These are phyloP conservation scores for Lottia scabra DNA, from an alignment of 2,888 invertebrate species.

Conservation along the genomic window DNA sequence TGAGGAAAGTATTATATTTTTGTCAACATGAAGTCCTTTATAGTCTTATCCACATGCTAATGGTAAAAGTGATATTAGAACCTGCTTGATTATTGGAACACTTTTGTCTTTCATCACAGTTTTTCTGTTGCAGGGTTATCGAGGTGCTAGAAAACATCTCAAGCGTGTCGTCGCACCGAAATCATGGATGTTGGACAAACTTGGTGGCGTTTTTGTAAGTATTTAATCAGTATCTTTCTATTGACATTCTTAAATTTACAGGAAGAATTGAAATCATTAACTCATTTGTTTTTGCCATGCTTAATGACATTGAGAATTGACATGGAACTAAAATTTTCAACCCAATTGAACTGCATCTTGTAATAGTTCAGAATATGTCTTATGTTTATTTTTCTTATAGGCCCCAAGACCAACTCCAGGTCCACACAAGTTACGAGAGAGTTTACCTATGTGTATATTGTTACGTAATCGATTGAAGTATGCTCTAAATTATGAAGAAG, in stretches of 20 bases:
- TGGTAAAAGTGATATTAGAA: too few relatives aligned
- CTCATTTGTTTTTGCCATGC: too few relatives aligned
- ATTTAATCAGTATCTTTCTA: neutral
- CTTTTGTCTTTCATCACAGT: too few relatives aligned
- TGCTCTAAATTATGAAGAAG: constrained; percentile 95
- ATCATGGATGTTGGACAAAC: constrained; percentile 99
- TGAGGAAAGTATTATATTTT: too few relatives aligned
- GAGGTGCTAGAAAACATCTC: constrained; percentile 99
- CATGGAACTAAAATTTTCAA: too few relatives aligned
- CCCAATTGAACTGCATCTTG: too few relatives aligned
- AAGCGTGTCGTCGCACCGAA: constrained; percentile 99
- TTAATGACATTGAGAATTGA: too few relatives aligned
- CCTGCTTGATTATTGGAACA: too few relatives aligned
- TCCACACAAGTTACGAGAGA: constrained; percentile 97
- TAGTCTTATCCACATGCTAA: too few relatives aligned
- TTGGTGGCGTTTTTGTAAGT: constrained; percentile 89
- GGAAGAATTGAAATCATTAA: too few relatives aligned
- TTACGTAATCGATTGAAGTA: constrained; percentile 97
- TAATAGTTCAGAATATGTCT: neutral
- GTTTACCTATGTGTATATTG: constrained; percentile 95
- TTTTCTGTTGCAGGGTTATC: constrained; percentile 69
- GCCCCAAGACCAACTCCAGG: constrained; percentile 98
- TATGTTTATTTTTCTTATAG: constrained; percentile 43
- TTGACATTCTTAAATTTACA: too few relatives aligned
- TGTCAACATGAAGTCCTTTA: too few relatives aligned